Evolutionary conservation across 2,113 vertebrate species (phyloP).

Genomic region (Equus quagga): DNA sequence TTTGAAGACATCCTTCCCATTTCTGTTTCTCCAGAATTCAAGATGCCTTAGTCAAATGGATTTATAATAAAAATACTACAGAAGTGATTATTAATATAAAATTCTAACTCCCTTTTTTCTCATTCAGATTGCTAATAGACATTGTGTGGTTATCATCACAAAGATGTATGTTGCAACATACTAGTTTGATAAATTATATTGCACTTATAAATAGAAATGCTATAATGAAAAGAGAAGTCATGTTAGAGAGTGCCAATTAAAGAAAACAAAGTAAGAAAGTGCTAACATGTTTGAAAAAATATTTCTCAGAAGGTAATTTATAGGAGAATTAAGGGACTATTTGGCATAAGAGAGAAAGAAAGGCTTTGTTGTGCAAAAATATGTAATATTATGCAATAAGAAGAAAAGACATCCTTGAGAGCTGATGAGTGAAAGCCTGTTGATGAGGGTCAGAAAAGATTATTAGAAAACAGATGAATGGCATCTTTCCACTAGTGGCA

Average conservation of each 20-base stretch:
- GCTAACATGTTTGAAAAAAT: background rate
- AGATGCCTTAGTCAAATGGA: background rate
- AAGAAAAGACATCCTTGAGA: background rate
- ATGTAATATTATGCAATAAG: background rate
- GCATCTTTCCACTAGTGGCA: background rate
- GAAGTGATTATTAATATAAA: background rate
- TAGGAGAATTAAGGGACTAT: background rate
- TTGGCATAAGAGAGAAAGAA: background rate
- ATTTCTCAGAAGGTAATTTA: background rate
- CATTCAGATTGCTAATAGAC: background rate
- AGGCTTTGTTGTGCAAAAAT: background rate
- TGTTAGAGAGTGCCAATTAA: background rate
- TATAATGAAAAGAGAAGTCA: background rate
- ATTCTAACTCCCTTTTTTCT: background rate
- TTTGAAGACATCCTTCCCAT: background rate
- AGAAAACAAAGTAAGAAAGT: background rate
- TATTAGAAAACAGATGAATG: background rate
- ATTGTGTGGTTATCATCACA: background rate
- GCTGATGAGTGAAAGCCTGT: background rate
- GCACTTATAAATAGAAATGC: background rate
- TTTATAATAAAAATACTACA: background rate
- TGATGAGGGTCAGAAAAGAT: background rate
- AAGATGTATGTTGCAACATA: background rate
- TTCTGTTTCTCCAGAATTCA: slow-evolving; percentile 34
- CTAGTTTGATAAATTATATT: background rate